Base-by-base conservation (phyloP, 2,797 vertebrate species). In the Coendou prehensilis region DNA sequence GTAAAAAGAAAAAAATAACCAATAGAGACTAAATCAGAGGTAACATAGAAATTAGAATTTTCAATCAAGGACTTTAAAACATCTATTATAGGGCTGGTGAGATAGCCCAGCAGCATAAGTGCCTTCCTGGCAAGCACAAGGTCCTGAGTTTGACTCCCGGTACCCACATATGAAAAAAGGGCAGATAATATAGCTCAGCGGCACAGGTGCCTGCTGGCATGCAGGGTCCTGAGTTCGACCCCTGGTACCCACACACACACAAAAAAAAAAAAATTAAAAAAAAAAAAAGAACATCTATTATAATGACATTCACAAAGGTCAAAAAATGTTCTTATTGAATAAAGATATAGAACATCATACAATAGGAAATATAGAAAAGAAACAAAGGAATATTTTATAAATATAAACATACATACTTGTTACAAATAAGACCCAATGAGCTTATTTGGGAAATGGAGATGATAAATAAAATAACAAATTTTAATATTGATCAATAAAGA, bases 391-490 rank as follows among this genome's bases (percentile, higher is more conserved):
- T 52, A 76, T 88, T 76, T 92, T 90, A 71, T 41, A 82, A 71
- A 61, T 20, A 37, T 80, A 79, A 63, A 73, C 54, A 54, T 57
- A 50, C 23, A 52, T 22, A 50, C 6, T 75, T 67, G 26, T 76
- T 41, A 63, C 37, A 89, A 89, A 63, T 50, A 85, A 37, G 30
- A 80, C 9, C 64, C 6, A 50, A 73, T 86, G 15, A 95, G 13
- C 26, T 91, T 88, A 56, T 85, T 91, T 81, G 17, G 22, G 76
- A 69, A 59, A 50, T 91, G 5, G 15, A 71, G 57, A 28, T 78
- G 17, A 93, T 30, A 86, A 93, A 69, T 37, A n/a, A 69, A 91
- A 91, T 73, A 61, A 9, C n/a, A 14, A 86, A 57, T 91, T 59
- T 92, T 15, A 87, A 56, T 67, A 75, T 10, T 45, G 26, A 59